These are phyloP conservation scores for Bombus breviceps DNA, from an alignment of 1,140 invertebrate genomes.

Conservation along the genomic window DNA sequence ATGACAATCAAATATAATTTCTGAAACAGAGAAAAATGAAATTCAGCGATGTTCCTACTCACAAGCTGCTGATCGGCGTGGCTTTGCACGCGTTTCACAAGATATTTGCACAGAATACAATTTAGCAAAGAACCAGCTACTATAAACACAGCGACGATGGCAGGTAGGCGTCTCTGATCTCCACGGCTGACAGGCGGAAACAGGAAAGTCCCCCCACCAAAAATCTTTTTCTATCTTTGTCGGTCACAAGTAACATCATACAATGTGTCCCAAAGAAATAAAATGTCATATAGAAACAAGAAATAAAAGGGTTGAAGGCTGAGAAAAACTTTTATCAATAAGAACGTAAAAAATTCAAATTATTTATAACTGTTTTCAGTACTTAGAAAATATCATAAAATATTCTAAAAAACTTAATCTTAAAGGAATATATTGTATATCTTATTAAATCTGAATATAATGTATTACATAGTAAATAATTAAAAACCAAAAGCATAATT, in stretches of 20 bases:
- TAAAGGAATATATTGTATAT: not conserved
- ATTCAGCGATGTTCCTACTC: not conserved
- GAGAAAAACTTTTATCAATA: not conserved
- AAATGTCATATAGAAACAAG: not conserved
- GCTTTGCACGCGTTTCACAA: constrained; percentile 27
- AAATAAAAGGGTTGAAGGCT: not conserved
- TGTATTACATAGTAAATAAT: not conserved
- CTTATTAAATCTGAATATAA: not conserved
- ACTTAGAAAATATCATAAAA: not conserved
- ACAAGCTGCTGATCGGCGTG: constrained; percentile 21
- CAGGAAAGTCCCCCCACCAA: constrained; percentile 68
- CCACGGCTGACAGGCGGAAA: constrained; percentile 74
- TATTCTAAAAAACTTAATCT: not conserved
- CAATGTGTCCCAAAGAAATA: not conserved
- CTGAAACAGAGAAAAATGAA: not conserved
- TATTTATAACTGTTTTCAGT: not conserved
- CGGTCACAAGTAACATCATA: constrained; percentile 9
- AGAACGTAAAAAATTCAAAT: not conserved
- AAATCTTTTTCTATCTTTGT: constrained; percentile 45
- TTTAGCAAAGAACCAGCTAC: not conserved
- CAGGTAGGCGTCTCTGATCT: constrained; percentile 64
- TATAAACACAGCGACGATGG: constrained; percentile 52
- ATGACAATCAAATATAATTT: constrained; percentile 11
- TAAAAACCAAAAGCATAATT: not conserved
- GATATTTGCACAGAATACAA: constrained; percentile 22